Evolutionary conservation across 2,797 vertebrate genomes (phyloP).

Genomic region (Acanthis flammea): DNA sequence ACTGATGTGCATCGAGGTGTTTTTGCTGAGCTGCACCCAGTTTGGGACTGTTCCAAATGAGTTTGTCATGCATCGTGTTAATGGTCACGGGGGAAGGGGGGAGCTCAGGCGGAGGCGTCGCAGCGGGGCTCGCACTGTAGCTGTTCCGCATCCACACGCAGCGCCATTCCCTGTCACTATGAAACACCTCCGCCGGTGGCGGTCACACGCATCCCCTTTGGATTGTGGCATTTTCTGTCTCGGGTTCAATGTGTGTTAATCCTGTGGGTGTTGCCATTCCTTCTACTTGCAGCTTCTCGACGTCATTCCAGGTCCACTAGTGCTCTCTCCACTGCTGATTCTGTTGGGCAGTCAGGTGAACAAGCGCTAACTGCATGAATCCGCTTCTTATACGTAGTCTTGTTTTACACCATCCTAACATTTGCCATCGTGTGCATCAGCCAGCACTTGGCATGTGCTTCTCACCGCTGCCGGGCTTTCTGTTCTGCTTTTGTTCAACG

Average conservation of each 20-base stretch:
- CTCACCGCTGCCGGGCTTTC: constrained; percentile 36
- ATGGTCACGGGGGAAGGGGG: neutral
- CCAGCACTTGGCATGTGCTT: constrained; percentile 78
- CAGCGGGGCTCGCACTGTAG: constrained; percentile 53
- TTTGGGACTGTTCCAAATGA: constrained; percentile 11
- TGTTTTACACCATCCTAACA: constrained; percentile 68
- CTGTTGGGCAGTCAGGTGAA: constrained; percentile 99
- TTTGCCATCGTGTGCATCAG: constrained; percentile 53
- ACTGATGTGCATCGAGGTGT: constrained; percentile 21
- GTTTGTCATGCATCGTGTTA: constrained; percentile 53
- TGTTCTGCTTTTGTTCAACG: constrained; percentile 30
- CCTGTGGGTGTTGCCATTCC: constrained; percentile 83
- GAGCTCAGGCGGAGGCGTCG: neutral
- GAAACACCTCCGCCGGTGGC: constrained; percentile 47
- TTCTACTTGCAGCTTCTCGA: constrained; percentile 94
- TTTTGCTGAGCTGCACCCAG: neutral
- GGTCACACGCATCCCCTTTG: constrained; percentile 59
- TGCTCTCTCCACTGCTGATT: constrained; percentile 94
- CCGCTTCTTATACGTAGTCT: constrained; percentile 64
- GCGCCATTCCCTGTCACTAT: constrained; percentile 62
- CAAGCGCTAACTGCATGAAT: constrained; percentile 88
- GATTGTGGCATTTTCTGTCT: constrained; percentile 74
- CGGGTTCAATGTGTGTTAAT: constrained; percentile 83
- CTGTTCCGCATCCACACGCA: constrained; percentile 67
- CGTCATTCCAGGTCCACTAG: constrained; percentile 99